Evolutionary conservation across 2,888 invertebrate genomes (phyloP).

Genomic region (Drosophila niveifrons): DNA sequence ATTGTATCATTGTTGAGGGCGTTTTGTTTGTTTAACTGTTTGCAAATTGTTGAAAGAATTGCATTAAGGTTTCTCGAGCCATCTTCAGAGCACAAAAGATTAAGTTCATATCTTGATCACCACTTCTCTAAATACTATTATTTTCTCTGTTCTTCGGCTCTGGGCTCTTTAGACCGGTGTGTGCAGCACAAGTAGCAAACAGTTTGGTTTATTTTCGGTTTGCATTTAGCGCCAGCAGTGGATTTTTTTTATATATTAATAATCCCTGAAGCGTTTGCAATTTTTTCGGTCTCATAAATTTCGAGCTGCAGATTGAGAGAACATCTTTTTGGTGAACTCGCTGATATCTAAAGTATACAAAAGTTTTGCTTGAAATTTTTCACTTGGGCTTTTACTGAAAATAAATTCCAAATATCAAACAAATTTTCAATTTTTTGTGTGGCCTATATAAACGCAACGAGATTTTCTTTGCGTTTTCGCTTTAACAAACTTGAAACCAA

Average conservation of each 20-base stretch:
- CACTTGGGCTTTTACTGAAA: slow-evolving; percentile 76
- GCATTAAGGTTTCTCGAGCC: slow-evolving; percentile 82
- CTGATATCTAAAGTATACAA: slow-evolving; percentile 62
- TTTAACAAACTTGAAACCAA: slow-evolving; percentile 38
- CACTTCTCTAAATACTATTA: slow-evolving; percentile 11
- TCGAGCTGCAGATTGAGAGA: slow-evolving; percentile 80
- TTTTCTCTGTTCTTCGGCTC: slow-evolving; percentile 34
- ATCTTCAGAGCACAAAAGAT: slow-evolving; percentile 38
- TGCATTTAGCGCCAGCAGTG: slow-evolving; percentile 56
- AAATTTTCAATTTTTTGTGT: slow-evolving; percentile 47
- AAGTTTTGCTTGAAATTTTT: slow-evolving; percentile 62
- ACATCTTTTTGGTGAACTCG: slow-evolving; percentile 48
- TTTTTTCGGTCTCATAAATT: slow-evolving; percentile 60
- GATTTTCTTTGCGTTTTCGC: slow-evolving; percentile 51
- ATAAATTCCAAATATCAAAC: slow-evolving; percentile 79
- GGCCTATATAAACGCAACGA: slow-evolving; percentile 60
- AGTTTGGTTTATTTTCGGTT: slow-evolving; percentile 84
- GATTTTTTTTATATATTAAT: slow-evolving; percentile 23
- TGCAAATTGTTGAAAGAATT: slow-evolving; percentile 85
- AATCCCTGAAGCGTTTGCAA: slow-evolving; percentile 67
- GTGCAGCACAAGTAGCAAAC: slow-evolving; percentile 85
- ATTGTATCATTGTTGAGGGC: slow-evolving; percentile 75
- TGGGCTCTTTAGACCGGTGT: slow-evolving; percentile 80
- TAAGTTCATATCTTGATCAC: slow-evolving; percentile 35
- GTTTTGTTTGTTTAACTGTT: slow-evolving; percentile 83